phyloP scores from a whole-genome alignment of 2,113 vertebrate species.

The Albula glossodonta region DNA sequence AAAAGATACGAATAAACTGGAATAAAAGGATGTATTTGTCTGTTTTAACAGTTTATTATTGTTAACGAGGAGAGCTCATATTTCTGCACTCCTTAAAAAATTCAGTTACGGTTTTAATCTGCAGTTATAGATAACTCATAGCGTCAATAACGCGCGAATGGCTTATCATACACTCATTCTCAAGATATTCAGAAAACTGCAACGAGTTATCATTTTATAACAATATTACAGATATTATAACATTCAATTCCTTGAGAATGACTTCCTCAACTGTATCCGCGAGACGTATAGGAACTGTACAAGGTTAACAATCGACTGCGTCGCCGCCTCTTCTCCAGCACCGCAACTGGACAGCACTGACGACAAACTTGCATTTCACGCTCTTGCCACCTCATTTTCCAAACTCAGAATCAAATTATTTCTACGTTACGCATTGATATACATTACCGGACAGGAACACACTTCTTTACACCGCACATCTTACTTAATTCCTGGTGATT shows the following conservation, averaged over 20 bases:
- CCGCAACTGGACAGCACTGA: slow-evolving; percentile 28
- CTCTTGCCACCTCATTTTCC: not conserved
- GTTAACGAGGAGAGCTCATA: slow-evolving; percentile 23
- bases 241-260: not conserved
- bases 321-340: slow-evolving; percentile 31
- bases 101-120: not conserved
- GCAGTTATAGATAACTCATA: not conserved
- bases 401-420: not conserved
- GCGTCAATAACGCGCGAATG: not conserved
- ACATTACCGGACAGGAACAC: slow-evolving; percentile 13
- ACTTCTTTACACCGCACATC: not conserved
- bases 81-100: slow-evolving; percentile 10
- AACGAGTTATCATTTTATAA: not conserved
- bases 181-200: not conserved
- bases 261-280: not conserved
- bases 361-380: slow-evolving; percentile 29
- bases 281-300: slow-evolving; percentile 11
- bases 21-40: slow-evolving; percentile 31
- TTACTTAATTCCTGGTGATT: not conserved
- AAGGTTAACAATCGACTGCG: slow-evolving; percentile 13
- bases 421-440: not conserved
- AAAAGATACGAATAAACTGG: slow-evolving; percentile 31
- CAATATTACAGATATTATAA: not conserved
- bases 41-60: slow-evolving; percentile 24
- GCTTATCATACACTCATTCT: not conserved